A percentile compares a stretch with the other conserved stretches of the same genome.
Evolutionary conservation across 1,140 invertebrate genomes (phyloP).

Genomic region (Ylistrum balloti): DNA sequence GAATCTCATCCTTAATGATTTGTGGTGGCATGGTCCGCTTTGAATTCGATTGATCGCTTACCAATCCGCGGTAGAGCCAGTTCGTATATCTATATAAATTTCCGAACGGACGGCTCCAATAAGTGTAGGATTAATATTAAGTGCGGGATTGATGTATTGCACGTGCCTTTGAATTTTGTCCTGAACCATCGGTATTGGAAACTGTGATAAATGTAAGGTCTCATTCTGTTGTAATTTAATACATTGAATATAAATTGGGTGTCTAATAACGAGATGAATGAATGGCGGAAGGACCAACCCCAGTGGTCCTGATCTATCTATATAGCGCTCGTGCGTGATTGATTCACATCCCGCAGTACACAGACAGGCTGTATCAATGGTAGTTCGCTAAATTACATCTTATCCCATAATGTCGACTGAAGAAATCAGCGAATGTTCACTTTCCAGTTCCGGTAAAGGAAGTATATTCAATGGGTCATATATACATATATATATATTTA

Average conservation of each 20-base stretch:
- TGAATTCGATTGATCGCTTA: not conserved
- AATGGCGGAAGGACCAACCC: not conserved
- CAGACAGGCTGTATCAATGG: not conserved
- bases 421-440: no score
- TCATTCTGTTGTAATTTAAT: constrained; percentile 20
- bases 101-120: not conserved
- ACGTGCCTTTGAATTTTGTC: constrained; percentile 17
- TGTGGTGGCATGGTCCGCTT: not conserved
- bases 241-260: constrained; percentile 36
- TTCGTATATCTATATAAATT: not conserved
- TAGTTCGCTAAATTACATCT: not conserved
- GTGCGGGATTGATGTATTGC: constrained; percentile 24
- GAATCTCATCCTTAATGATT: not conserved
- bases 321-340: not conserved
- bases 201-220: constrained; percentile 12
- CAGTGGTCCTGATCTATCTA: constrained; percentile 29
- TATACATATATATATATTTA: no score
- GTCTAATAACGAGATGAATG: constrained; percentile 21
- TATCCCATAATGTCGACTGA: no score
- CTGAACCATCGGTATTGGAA: not conserved
- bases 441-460: no score
- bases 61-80: not conserved
- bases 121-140: not conserved
- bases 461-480: no score
- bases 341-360: not conserved